These are phyloP conservation scores for Umimayanthus kanabou DNA, from an alignment of 92 coral and sea anemone species.

Conservation along the genomic window DNA sequence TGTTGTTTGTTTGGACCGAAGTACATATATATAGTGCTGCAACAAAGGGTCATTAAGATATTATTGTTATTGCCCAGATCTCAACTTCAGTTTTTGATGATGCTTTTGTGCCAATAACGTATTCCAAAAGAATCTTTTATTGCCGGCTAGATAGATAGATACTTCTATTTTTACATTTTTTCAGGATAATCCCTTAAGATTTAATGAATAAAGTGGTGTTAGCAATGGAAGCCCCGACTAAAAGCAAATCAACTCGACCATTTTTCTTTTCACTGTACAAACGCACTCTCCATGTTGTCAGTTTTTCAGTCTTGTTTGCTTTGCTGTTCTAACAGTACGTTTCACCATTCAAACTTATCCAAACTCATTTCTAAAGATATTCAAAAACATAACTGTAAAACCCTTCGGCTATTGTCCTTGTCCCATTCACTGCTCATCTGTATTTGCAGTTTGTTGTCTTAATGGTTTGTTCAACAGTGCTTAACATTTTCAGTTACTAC, in stretches of 20 bases:
- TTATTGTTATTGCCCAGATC: not conserved
- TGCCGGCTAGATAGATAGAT: too few species aligned
- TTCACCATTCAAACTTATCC: not conserved
- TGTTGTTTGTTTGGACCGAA: not conserved
- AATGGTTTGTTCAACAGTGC: constrained; percentile 9
- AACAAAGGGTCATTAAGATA: not conserved
- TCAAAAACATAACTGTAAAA: not conserved
- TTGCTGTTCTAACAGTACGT: not conserved
- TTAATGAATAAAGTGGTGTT: too few species aligned
- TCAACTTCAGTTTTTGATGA: not conserved
- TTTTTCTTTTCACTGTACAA: too few species aligned
- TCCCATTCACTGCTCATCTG: not conserved
- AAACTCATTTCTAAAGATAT: not conserved
- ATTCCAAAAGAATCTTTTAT: too few species aligned
- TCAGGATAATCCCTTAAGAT: too few species aligned
- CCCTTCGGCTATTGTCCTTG: not conserved
- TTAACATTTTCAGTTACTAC: not conserved
- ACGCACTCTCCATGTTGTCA: not conserved
- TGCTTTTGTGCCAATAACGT: not conserved
- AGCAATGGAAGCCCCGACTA: too few species aligned
- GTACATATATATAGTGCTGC: not conserved
- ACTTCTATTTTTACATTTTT: too few species aligned
- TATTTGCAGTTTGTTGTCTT: constrained; percentile 5
- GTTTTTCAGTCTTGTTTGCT: too few species aligned
- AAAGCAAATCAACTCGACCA: too few species aligned